Conservation (phyloP, 1,140 invertebrate genomes). For the Listronotus bonariensis region DNA sequence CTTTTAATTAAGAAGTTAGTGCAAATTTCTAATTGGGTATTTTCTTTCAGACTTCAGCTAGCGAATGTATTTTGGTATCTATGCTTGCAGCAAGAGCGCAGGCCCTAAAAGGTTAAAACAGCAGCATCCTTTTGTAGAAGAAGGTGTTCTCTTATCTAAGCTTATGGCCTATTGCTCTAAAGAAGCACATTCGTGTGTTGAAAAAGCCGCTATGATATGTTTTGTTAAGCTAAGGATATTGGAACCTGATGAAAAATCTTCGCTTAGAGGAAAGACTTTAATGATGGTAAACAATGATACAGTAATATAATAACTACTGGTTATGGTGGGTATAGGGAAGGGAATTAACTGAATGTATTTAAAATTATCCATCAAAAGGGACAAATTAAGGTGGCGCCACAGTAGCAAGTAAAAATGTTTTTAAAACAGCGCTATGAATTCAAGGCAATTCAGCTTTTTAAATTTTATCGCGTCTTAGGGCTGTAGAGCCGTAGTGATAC, state of each 20-base stretch:
- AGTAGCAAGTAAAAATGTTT: no score
- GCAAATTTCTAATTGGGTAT: background rate
- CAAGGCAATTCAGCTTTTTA: no score
- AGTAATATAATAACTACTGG: no score
- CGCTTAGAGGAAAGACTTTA: constrained; percentile 86
- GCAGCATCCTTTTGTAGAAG: constrained; percentile 88
- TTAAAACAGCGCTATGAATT: no score
- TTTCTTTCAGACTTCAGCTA: constrained; percentile 85
- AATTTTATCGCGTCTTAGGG: no score
- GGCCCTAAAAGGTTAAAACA: constrained; percentile 88
- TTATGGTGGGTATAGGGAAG: no score
- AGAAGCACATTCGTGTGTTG: constrained; percentile 98
- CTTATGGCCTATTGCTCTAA: constrained; percentile 93
- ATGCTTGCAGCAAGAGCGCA: constrained; percentile 94
- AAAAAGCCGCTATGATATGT: constrained; percentile 99
- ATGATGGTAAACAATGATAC: constrained; percentile 62
- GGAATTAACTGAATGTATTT: no score
- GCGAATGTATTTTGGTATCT: constrained; percentile 94
- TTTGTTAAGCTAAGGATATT: constrained; percentile 97
- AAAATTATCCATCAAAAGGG: no score
- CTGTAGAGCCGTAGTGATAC: no score
- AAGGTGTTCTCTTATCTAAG: constrained; percentile 91
- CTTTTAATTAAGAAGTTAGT: background rate
- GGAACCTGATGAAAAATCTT: constrained; percentile 93
- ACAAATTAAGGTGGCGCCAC: no score